Conservation (phyloP, 2,888 invertebrate genomes). For the Acleris cristana region DNA sequence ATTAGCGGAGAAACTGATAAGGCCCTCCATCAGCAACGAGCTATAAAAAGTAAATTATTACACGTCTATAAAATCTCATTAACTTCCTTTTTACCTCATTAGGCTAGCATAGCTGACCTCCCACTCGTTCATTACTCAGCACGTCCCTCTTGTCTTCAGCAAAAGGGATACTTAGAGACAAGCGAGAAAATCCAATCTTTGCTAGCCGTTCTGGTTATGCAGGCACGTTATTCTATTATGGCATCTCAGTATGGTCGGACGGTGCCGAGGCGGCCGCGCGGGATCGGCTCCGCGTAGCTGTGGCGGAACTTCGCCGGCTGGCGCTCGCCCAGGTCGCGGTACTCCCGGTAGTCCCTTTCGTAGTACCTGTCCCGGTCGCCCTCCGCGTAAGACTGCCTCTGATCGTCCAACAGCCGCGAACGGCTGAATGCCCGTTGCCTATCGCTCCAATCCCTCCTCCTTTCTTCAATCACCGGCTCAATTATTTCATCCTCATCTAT, state of each 20-base stretch:
- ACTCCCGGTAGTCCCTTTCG: constrained; percentile 76
- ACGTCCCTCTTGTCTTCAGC: too few relatives aligned
- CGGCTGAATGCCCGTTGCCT: constrained; percentile 77
- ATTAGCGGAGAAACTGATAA: constrained; percentile 4
- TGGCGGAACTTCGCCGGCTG: constrained; percentile 83
- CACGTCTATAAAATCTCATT: constrained; percentile 33
- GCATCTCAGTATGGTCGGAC: constrained; percentile 80
- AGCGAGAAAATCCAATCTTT: too few relatives aligned
- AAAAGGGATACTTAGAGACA: too few relatives aligned
- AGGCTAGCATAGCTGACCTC: not conserved
- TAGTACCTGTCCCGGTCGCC: constrained; percentile 73
- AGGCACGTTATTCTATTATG: constrained; percentile 69
- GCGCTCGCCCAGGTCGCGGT: constrained; percentile 71
- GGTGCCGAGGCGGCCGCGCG: constrained; percentile 77
- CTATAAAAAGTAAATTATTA: constrained; percentile 19
- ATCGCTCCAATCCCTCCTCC: constrained; percentile 74
- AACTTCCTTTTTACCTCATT: constrained; percentile 17
- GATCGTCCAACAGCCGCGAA: constrained; percentile 75
- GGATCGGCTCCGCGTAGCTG: constrained; percentile 87
- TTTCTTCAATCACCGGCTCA: constrained; percentile 74
- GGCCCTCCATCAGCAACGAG: constrained; percentile 7
- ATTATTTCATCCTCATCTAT: constrained; percentile 78
- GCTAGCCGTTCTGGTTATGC: not conserved
- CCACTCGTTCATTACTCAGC: too few relatives aligned
- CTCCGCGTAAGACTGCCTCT: constrained; percentile 73